Percentiles rank a stretch among this genome's conserved stretches.
Conservation (phyloP, 2,113 vertebrate genomes). For the Felis chaus region DNA sequence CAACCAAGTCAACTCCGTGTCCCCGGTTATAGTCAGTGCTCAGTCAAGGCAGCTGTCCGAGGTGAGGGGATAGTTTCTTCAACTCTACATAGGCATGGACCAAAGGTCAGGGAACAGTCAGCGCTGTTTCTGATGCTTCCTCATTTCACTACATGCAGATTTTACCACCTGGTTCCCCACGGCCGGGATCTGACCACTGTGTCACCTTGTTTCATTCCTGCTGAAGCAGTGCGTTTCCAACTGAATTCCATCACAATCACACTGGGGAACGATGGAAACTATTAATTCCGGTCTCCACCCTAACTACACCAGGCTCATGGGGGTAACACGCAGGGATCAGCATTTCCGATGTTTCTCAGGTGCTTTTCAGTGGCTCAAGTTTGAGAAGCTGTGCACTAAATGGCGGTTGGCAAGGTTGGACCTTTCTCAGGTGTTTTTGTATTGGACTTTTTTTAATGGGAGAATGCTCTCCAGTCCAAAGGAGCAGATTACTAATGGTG, state of each 20-base stretch:
- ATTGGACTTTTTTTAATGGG: neutral
- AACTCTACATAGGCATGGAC: neutral
- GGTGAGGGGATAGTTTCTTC: neutral
- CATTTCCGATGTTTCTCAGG: neutral
- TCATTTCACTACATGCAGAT: neutral
- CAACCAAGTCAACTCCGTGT: neutral
- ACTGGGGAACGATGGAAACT: neutral
- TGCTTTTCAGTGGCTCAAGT: neutral
- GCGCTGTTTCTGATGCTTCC: neutral
- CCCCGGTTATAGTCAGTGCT: neutral
- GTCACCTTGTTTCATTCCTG: slow-evolving; percentile 10
- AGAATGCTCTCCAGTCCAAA: neutral
- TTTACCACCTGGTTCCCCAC: neutral
- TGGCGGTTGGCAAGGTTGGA: neutral
- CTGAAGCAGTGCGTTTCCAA: slow-evolving; percentile 3
- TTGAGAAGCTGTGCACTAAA: neutral
- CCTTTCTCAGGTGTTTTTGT: neutral
- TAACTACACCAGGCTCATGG: neutral
- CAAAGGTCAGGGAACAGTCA: neutral
- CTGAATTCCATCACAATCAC: neutral
- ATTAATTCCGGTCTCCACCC: neutral
- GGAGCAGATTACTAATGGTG: neutral
- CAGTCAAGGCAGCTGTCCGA: neutral
- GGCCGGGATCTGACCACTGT: neutral
- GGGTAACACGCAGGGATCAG: neutral